Evolutionary conservation across 1,140 invertebrate species (phyloP).

Genomic region (Hylaeus anthracinus): DNA sequence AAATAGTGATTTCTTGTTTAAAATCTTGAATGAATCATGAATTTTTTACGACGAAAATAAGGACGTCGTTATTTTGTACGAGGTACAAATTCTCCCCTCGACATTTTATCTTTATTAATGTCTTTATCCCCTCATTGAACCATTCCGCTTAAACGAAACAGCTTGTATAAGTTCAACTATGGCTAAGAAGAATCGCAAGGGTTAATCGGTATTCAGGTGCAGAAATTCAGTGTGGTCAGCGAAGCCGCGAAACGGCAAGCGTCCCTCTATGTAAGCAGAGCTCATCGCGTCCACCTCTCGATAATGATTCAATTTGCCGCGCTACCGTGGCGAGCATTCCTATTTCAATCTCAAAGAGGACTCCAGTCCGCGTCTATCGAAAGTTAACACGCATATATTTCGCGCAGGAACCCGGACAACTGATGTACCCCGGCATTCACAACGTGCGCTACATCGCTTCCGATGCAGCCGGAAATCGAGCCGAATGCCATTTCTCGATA

Average conservation of each 20-base stretch:
- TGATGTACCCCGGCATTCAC: constrained; percentile 83
- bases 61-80: too few species aligned
- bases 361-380: constrained; percentile 23
- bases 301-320: constrained; percentile 1
- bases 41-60: too few species aligned
- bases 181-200: too few species aligned
- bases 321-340: not conserved
- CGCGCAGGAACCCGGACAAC: constrained; percentile 82
- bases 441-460: constrained; percentile 84
- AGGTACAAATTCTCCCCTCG: too few species aligned
- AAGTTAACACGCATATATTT: constrained; percentile 56
- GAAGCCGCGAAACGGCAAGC: constrained; percentile 1
- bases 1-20: too few species aligned
- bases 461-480: constrained; percentile 83
- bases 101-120: too few species aligned
- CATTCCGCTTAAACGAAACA: too few species aligned
- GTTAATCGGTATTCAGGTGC: not conserved
- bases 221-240: not conserved
- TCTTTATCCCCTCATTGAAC: too few species aligned
- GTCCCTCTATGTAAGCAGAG: not conserved
- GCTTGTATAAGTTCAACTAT: too few species aligned
- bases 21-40: too few species aligned
- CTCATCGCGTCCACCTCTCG: not conserved
- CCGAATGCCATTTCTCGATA: constrained; percentile 84
- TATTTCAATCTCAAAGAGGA: constrained; percentile 29